phyloP scores from a whole-genome alignment of 2,797 vertebrate genomes.

The Acrocephalus scirpaceus region DNA sequence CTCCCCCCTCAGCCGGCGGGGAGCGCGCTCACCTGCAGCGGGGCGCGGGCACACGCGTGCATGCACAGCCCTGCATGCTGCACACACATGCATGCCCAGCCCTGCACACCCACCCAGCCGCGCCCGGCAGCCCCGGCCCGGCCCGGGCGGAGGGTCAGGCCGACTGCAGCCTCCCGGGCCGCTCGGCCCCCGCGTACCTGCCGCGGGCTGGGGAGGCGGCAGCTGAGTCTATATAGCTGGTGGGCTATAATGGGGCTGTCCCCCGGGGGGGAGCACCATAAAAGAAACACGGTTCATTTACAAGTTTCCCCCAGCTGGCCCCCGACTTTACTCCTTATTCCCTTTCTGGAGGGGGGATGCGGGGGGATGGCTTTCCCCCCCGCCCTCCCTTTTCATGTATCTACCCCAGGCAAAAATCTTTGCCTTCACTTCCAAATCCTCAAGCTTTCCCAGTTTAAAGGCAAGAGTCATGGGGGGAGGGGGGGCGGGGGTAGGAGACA shows the following conservation, averaged over 20 bases:
- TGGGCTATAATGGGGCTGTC: conserved; percentile 30
- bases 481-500: neutral
- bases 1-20: neutral
- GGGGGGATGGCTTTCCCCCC: neutral
- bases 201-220: neutral
- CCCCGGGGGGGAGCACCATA: conserved; percentile 30
- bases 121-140: neutral
- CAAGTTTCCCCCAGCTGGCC: conserved; percentile 43
- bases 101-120: neutral
- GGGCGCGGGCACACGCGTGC: neutral
- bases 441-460: neutral
- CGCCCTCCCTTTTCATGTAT: neutral
- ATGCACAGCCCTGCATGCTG: rapidly evolving
- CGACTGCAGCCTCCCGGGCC: neutral
- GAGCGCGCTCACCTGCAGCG: neutral
- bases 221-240: conserved; percentile 35
- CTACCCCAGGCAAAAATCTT: conserved; percentile 15
- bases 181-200: neutral
- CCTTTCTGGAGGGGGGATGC: neutral
- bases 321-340: conserved; percentile 29
- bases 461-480: neutral
- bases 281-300: conserved; percentile 52
- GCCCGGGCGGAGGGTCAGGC: neutral
- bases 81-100: rapidly evolving
- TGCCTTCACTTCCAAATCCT: neutral